These are phyloP conservation scores for Theocolax elegans DNA, from an alignment of 1,140 invertebrate genomes.

Conservation along the genomic window DNA sequence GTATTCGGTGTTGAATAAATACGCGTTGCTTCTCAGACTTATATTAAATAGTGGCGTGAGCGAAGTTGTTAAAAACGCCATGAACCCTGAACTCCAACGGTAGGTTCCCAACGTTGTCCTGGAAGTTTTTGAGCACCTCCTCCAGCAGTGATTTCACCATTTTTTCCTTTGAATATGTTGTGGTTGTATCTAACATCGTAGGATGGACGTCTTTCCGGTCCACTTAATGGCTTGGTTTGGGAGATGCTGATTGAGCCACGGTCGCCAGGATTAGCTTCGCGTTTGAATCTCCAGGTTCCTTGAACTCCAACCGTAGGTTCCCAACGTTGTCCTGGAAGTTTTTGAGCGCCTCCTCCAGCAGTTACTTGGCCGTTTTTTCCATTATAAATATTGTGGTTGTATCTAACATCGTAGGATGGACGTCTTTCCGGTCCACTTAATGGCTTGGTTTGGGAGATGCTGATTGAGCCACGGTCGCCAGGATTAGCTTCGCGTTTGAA, in stretches of 20 bases:
- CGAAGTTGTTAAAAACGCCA: conserved; percentile 46
- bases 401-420: background rate
- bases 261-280: conserved; percentile 15
- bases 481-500: conserved; percentile 41
- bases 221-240: background rate
- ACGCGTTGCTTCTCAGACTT: too few relatives aligned
- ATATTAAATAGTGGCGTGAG: too few relatives aligned
- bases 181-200: background rate
- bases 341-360: conserved; percentile 47
- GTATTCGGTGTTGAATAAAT: too few relatives aligned
- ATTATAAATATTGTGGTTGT: conserved; percentile 13
- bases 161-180: conserved; percentile 38
- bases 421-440: conserved; percentile 26
- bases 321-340: conserved; percentile 46
- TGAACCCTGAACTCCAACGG: conserved; percentile 46
- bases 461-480: background rate
- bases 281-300: conserved; percentile 45
- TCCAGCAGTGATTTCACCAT: conserved; percentile 48
- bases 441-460: background rate
- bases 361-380: conserved; percentile 48
- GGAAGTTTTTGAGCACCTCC: conserved; percentile 48
- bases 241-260: conserved; percentile 2
- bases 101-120: conserved; percentile 46
- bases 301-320: conserved; percentile 49
- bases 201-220: conserved; percentile 11